Evolutionary conservation across 2,113 vertebrate species (phyloP).

Genomic region (Orycteropus afer): DNA sequence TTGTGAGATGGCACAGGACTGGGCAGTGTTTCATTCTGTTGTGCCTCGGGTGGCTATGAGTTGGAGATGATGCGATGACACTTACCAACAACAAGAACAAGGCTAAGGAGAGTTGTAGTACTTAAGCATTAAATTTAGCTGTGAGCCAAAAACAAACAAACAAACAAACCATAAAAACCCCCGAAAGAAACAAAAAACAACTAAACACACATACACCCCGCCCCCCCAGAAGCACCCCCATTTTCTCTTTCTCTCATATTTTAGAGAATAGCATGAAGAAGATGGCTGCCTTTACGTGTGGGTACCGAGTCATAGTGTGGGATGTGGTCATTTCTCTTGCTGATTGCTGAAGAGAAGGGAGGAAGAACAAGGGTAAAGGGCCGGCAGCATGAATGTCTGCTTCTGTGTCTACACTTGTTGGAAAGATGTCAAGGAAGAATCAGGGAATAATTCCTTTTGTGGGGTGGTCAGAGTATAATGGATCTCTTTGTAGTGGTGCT

Average conservation of each 20-base stretch:
- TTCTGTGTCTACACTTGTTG: background rate
- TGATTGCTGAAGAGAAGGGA: conserved; percentile 21
- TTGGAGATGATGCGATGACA: no score
- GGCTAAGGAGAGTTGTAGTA: conserved; percentile 13
- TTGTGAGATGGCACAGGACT: no score
- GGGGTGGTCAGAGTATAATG: background rate
- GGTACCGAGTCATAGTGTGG: background rate
- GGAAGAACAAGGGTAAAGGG: background rate
- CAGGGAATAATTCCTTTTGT: background rate
- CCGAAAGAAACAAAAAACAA: no score
- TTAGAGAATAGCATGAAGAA: background rate
- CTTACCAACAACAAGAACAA: no score
- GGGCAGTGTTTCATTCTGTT: no score
- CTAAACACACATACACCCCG: background rate
- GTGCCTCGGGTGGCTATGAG: no score
- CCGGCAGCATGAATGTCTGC: background rate
- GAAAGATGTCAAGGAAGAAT: background rate
- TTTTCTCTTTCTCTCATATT: conserved; percentile 11
- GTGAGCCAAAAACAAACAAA: background rate
- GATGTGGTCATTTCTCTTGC: background rate
- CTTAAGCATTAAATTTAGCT: conserved; percentile 4
- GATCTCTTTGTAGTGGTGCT: background rate
- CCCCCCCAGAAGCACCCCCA: background rate
- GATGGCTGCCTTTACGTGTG: background rate
- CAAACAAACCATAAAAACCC: no score